phyloP scores from a whole-genome alignment of 2,888 invertebrate genomes.

The Anthrax anthrax region DNA sequence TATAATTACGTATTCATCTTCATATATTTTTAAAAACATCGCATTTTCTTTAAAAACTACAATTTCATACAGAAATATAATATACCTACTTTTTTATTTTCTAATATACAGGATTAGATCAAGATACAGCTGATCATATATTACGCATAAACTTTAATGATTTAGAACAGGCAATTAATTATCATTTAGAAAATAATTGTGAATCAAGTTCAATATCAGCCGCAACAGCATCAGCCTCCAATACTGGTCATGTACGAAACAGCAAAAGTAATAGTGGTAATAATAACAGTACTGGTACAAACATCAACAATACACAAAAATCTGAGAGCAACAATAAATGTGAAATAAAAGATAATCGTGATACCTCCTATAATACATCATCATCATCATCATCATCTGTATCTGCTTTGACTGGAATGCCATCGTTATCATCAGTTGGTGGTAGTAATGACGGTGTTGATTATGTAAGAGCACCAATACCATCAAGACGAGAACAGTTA shows the following conservation, averaged over 20 bases:
- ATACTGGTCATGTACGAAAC: too few relatives aligned
- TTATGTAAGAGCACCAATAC: conserved; percentile 30
- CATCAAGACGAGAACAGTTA: conserved; percentile 30
- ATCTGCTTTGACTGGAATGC: too few relatives aligned
- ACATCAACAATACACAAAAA: neutral
- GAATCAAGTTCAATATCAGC: neutral
- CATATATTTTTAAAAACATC: neutral
- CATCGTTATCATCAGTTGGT: conserved; percentile 8
- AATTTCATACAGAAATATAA: too few relatives aligned
- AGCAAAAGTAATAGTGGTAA: too few relatives aligned
- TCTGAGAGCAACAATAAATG: neutral
- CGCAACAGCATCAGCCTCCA: neutral
- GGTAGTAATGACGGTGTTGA: conserved; percentile 16
- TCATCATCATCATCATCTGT: neutral
- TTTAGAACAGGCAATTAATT: neutral
- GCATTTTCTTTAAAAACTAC: neutral
- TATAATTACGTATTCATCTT: neutral
- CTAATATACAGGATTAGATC: neutral
- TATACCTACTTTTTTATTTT: neutral
- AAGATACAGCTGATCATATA: neutral
- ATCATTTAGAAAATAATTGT: neutral
- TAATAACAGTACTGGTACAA: too few relatives aligned
- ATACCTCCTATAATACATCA: neutral
- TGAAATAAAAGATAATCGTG: too few relatives aligned
- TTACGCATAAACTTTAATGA: neutral